phyloP scores from a whole-genome alignment of 2,797 vertebrate genomes.

The Ctenopoma multispine region DNA sequence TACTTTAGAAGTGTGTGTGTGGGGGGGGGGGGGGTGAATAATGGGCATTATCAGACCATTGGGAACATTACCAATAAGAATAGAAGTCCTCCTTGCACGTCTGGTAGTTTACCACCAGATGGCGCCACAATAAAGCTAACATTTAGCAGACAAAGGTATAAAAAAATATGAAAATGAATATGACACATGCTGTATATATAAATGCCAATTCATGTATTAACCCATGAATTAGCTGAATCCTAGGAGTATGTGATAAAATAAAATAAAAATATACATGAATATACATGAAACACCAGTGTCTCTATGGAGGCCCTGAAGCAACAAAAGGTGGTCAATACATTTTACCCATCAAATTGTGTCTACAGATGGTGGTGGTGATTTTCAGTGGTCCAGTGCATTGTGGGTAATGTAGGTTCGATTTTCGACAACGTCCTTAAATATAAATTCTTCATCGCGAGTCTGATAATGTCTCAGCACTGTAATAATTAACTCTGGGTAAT shows the following conservation, averaged over 20 bases:
- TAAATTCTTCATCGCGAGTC: no score
- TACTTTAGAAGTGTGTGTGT: neutral
- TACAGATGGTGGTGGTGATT: no score
- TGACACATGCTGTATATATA: neutral
- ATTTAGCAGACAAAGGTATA: neutral
- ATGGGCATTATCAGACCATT: no score
- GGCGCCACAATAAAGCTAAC: slow-evolving; percentile 14
- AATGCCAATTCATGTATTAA: no score
- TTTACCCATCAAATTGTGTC: no score
- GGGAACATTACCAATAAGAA: no score
- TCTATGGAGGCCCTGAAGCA: neutral
- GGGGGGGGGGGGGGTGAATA: no score
- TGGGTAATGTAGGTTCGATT: neutral
- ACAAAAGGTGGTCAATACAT: neutral
- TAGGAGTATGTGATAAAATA: neutral
- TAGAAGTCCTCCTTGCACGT: slow-evolving; percentile 24
- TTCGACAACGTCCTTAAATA: neutral
- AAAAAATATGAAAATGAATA: no score
- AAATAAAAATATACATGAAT: no score
- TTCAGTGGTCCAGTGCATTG: neutral
- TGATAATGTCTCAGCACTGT: no score
- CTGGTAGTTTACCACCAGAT: slow-evolving; percentile 26
- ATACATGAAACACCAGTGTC: neutral
- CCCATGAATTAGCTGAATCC: no score
- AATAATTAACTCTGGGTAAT: no score